Evolutionary conservation across 2,797 vertebrate genomes (phyloP).

Genomic region (Mastacembelus armatus): DNA sequence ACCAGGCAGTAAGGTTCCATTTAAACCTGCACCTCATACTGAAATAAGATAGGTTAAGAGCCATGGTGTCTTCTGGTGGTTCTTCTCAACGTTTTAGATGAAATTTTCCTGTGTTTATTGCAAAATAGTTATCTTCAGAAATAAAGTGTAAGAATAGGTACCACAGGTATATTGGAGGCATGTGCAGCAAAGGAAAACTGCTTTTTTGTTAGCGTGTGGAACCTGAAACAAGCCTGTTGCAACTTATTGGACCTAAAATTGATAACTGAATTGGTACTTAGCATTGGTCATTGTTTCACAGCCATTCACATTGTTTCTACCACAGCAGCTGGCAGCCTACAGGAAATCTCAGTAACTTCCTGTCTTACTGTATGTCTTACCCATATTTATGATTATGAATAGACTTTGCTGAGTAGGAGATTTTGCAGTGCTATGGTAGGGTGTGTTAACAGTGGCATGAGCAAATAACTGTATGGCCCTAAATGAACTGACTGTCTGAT

Average conservation of each 20-base stretch:
- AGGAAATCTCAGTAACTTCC: conserved; percentile 52
- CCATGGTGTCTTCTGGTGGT: neutral
- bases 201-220: too few species aligned
- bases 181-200: too few species aligned
- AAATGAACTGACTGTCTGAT: neutral
- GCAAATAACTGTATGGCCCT: neutral
- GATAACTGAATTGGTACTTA: too few species aligned
- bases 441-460: neutral
- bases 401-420: conserved; percentile 7
- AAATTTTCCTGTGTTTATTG: too few species aligned
- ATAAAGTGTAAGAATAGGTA: too few species aligned
- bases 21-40: conserved; percentile 4
- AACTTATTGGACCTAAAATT: too few species aligned
- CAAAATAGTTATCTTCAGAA: too few species aligned
- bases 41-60: conserved; percentile 5
- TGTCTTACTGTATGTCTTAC: conserved; percentile 33
- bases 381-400: conserved; percentile 23
- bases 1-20: conserved; percentile 26
- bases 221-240: too few species aligned
- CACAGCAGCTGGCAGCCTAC: conserved; percentile 49
- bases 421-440: conserved; percentile 5
- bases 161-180: too few species aligned
- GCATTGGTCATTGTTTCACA: conserved; percentile 63
- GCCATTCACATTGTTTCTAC: too few species aligned
- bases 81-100: too few species aligned